Evolutionary conservation across 1,140 invertebrate species (phyloP), one percentile per base, ranked within the genome.

Genomic region (Cylas formicarius): DNA sequence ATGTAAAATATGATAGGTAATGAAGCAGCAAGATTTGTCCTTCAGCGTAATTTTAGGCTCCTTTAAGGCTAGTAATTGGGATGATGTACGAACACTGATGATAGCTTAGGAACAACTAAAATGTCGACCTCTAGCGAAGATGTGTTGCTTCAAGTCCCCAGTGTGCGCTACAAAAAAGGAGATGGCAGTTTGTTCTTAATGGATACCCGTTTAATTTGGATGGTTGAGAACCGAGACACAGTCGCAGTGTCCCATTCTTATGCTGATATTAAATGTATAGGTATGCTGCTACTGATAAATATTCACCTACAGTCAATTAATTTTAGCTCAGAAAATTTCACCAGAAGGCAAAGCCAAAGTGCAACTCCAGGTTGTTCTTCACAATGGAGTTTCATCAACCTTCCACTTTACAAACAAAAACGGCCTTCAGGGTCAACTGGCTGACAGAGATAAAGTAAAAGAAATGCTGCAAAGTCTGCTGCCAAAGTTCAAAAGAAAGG

Each of bases 271-370:
- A 97, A 97, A 78, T 81, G 90, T 93, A 74, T 76, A 73, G 68
- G 16, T 11, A 7, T 31, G 17, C 27, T 22, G 14, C 23, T 11
- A 6, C 4, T 16, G 19, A 23, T 22, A 34, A 34, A 43, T n/a
- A 20, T 5, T 11, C 8, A 32, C 31, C 9, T n/a, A n/a, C 17
- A 31, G 10, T 32, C 32, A n/a, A 20, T 16, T 22, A 16, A 34
- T 32, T 24, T 43, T 37, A 96, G 92, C 85, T 44, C 96, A 99
- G 76, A 97, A 97, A 72, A 97, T 99, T 57, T 98, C 94, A 33
- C 92, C 96, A 0, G 94, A 93, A 61, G 91, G 90, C 7, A 99
- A 99, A 72, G 82, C 91, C 16, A 98, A 99, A 73, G 89, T 99
- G 38, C 97, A 99, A 68, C 72, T 99, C n/a, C 97, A 99, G 76